Evolutionary conservation across 2,888 invertebrate species (phyloP).

Genomic region (Pyrocoelia pectoralis): DNA sequence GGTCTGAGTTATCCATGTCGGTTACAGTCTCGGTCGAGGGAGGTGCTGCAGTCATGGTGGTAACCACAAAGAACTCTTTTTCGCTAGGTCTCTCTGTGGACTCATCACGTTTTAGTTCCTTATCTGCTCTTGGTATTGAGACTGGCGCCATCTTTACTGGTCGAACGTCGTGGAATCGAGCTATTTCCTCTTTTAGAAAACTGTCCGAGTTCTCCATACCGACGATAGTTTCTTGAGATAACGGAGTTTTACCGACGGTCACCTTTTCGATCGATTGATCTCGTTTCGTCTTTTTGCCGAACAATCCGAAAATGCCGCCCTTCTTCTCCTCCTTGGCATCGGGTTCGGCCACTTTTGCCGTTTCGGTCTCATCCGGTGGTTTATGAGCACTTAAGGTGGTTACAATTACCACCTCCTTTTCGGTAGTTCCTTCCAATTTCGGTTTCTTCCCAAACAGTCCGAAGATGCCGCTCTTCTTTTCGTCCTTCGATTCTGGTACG

Average conservation of each 20-base stretch:
- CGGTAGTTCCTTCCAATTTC: constrained; percentile 25
- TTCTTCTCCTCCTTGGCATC: constrained; percentile 19
- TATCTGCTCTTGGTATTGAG: constrained; percentile 22
- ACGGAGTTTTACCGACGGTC: not conserved
- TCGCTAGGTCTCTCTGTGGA: constrained; percentile 23
- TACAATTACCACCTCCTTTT: not conserved
- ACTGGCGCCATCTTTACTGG: not conserved
- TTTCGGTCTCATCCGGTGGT: constrained; percentile 23
- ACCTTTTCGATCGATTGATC: constrained; percentile 20
- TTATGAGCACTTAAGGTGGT: constrained; percentile 26
- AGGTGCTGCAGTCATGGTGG: constrained; percentile 28
- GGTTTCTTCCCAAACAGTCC: constrained; percentile 42
- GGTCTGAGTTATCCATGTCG: constrained; percentile 37
- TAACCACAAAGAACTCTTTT: not conserved
- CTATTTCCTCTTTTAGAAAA: constrained; percentile 42
- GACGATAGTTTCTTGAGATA: constrained; percentile 33
- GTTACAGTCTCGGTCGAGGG: constrained; percentile 18
- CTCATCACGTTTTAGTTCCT: constrained; percentile 36
- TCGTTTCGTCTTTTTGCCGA: constrained; percentile 43
- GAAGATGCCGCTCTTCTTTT: constrained; percentile 36
- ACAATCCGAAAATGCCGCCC: constrained; percentile 29
- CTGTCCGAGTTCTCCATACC: constrained; percentile 38
- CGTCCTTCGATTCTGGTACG: not conserved
- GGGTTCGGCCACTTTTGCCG: constrained; percentile 38
- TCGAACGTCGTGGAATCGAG: constrained; percentile 37